Conservation (phyloP, 2,888 invertebrate genomes). For the Acanthoscelides obtectus region DNA sequence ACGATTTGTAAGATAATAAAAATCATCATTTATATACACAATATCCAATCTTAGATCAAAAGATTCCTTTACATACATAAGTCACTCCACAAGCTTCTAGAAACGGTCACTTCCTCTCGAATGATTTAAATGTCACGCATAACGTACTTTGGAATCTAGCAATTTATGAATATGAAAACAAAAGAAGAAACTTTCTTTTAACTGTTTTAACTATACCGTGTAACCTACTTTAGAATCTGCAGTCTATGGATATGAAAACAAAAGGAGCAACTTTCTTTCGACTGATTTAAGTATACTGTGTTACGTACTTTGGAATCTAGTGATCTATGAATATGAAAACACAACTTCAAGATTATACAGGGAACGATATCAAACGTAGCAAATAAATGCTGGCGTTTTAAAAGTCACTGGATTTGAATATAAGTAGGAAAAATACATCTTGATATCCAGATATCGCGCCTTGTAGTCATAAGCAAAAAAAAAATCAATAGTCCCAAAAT, state of each 20-base stretch:
- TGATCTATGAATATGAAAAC: neutral
- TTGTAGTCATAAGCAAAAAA: neutral
- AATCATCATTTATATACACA: conserved; percentile 6
- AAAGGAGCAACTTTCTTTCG: too few species aligned
- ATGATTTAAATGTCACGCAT: neutral
- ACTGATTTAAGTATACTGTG: neutral
- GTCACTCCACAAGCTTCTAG: neutral
- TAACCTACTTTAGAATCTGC: neutral
- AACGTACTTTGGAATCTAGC: neutral
- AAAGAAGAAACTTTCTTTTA: too few species aligned
- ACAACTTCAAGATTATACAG: neutral
- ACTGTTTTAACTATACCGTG: neutral
- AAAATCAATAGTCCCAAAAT: conserved; percentile 1
- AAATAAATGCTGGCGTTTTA: neutral
- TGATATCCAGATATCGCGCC: neutral
- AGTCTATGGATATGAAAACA: neutral
- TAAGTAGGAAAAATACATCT: neutral
- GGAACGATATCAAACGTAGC: neutral
- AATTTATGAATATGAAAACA: neutral
- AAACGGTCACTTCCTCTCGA: neutral
- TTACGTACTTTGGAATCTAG: neutral
- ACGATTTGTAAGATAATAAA: conserved; percentile 7
- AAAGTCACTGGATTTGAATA: neutral
- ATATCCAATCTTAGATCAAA: conserved; percentile 5
- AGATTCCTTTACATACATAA: neutral